Conservation (phyloP, 2,888 invertebrate species). For the Linnaemya tessellans region DNA sequence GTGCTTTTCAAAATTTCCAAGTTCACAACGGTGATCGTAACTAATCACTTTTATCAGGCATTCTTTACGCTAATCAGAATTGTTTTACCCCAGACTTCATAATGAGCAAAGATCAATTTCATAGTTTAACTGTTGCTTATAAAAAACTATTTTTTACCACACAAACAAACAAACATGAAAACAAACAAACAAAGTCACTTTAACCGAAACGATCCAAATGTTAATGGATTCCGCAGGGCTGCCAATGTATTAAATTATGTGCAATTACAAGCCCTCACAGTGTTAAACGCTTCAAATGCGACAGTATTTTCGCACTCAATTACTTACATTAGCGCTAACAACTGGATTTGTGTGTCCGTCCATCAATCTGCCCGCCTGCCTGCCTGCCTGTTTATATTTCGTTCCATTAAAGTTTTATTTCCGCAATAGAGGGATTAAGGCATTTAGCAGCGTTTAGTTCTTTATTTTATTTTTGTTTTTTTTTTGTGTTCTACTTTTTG, state of each 20-base stretch:
- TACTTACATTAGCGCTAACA: slow-evolving; percentile 83
- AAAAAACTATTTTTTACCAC: slow-evolving; percentile 32
- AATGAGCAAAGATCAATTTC: slow-evolving; percentile 42
- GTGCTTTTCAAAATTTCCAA: too few species aligned
- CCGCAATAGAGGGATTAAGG: slow-evolving; percentile 77
- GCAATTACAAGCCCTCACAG: slow-evolving; percentile 64
- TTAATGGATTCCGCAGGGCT: slow-evolving; percentile 60
- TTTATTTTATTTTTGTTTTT: too few species aligned
- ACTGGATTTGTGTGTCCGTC: slow-evolving; percentile 77
- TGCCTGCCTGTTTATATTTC: slow-evolving; percentile 8
- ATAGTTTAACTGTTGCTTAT: slow-evolving; percentile 39
- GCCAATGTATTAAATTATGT: slow-evolving; percentile 63
- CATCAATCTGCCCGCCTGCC: background rate
- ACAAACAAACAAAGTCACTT: slow-evolving; percentile 42
- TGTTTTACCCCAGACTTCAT: background rate
- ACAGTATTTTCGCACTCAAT: slow-evolving; percentile 83
- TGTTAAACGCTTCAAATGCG: slow-evolving; percentile 77
- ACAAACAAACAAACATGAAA: background rate
- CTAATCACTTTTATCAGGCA: background rate
- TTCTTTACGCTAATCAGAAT: background rate
- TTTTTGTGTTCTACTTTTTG: background rate
- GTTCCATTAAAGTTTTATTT: slow-evolving; percentile 82
- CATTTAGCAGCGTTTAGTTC: slow-evolving; percentile 67
- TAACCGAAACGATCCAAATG: slow-evolving; percentile 46
- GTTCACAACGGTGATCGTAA: too few species aligned